Evolutionary conservation across 2,888 invertebrate species (phyloP).

Genomic region (Omphaloscelis lunosa): DNA sequence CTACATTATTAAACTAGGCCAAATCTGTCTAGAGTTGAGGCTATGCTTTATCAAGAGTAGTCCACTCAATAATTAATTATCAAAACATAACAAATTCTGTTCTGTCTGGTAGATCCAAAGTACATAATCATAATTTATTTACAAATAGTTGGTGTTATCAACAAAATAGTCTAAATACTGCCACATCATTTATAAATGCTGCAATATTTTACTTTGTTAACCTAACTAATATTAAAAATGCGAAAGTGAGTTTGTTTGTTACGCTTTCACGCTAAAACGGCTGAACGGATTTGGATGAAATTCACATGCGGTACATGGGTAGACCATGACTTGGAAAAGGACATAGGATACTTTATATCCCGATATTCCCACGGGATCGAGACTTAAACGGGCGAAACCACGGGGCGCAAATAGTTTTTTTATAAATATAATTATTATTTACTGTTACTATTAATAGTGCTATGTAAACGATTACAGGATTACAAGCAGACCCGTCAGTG

Average conservation of each 20-base stretch:
- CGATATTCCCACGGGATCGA: too few species aligned
- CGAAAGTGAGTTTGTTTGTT: too few species aligned
- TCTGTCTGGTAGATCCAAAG: not conserved
- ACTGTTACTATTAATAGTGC: not conserved
- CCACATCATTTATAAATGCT: not conserved
- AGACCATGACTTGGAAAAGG: too few species aligned
- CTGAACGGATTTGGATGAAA: too few species aligned
- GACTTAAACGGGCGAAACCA: too few species aligned
- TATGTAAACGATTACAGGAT: constrained; percentile 80
- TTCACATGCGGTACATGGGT: too few species aligned
- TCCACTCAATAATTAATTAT: constrained; percentile 10
- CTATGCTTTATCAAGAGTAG: constrained; percentile 1
- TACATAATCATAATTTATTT: not conserved
- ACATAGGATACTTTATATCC: too few species aligned
- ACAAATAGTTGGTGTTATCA: constrained; percentile 9
- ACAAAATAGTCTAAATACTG: not conserved
- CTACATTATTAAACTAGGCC: not conserved
- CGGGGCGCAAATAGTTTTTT: too few species aligned
- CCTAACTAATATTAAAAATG: too few species aligned
- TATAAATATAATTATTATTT: too few species aligned
- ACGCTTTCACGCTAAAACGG: too few species aligned
- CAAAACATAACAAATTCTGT: not conserved
- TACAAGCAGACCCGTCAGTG: constrained; percentile 90
- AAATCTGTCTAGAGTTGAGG: not conserved
- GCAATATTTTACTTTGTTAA: constrained; percentile 7